phyloP scores from a whole-genome alignment of 2,888 invertebrate species.

The Agonopterix alstromeriana region DNA sequence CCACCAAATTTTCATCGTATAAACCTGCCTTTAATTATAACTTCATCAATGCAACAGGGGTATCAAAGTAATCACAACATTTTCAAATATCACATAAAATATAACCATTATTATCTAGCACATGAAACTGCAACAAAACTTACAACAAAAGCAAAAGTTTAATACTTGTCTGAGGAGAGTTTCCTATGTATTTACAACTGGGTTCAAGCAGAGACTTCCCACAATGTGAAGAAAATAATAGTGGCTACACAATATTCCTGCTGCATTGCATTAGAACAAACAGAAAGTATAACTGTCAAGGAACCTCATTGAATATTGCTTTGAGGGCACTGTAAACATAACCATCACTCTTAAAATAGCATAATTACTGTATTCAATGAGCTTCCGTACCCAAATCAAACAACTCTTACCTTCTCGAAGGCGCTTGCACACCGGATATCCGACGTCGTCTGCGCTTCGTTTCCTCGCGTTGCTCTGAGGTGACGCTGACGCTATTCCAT shows the following conservation, averaged over 20 bases:
- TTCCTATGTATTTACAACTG: neutral
- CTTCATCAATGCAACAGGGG: constrained; percentile 21
- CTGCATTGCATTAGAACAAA: constrained; percentile 20
- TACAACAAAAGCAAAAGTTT: neutral
- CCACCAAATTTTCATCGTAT: too few relatives aligned
- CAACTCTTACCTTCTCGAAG: constrained; percentile 60
- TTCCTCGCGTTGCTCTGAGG: constrained; percentile 46
- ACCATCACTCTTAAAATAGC: too few relatives aligned
- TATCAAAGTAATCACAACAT: constrained; percentile 14
- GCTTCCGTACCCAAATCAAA: constrained; percentile 25
- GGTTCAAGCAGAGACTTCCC: constrained; percentile 15
- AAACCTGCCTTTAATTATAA: too few relatives aligned
- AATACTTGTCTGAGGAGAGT: neutral
- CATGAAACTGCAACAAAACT: constrained; percentile 34
- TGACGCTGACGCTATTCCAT: constrained; percentile 18
- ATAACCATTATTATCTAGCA: neutral
- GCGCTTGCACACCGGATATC: constrained; percentile 55
- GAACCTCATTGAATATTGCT: constrained; percentile 35
- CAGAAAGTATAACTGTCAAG: neutral
- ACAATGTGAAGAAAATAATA: constrained; percentile 5
- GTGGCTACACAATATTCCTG: constrained; percentile 18
- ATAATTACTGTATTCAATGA: constrained; percentile 30
- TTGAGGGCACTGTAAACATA: too few relatives aligned
- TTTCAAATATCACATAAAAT: neutral
- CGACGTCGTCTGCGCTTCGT: constrained; percentile 53